Percentiles rank a stretch among this genome's conserved stretches.
phyloP scores from a whole-genome alignment of 2,113 vertebrate genomes.

The Hippoglossus stenolepis region DNA sequence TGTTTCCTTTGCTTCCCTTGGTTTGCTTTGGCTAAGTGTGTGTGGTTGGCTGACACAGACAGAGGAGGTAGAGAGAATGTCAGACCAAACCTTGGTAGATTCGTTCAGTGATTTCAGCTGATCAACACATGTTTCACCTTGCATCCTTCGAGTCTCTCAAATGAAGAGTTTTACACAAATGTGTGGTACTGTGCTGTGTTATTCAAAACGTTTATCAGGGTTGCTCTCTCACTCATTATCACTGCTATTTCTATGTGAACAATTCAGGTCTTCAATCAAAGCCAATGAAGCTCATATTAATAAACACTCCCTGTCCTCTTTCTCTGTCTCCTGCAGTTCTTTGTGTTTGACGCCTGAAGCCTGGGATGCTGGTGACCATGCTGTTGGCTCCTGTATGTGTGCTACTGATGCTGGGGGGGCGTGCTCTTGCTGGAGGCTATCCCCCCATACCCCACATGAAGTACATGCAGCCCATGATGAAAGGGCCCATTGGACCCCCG shows the following conservation, averaged over 20 bases:
- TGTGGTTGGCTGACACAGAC: not conserved
- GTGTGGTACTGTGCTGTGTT: not conserved
- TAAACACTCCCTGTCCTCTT: not conserved
- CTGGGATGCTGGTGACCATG: slow-evolving; percentile 73
- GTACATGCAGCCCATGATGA: slow-evolving; percentile 98
- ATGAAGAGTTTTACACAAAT: not conserved
- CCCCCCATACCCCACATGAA: slow-evolving; percentile 89
- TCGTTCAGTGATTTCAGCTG: no score
- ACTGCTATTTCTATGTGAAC: not conserved
- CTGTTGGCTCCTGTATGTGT: slow-evolving; percentile 75
- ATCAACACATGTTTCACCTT: no score
- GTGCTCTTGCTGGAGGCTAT: slow-evolving; percentile 87
- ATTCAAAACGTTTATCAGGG: not conserved
- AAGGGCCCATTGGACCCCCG: slow-evolving; percentile 95
- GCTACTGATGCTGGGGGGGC: slow-evolving; percentile 80
- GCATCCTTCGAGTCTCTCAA: no score
- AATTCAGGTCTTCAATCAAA: not conserved
- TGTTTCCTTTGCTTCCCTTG: no score
- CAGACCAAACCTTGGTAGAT: no score
- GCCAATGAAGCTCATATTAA: not conserved
- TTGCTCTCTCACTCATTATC: not conserved
- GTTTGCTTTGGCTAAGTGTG: not conserved
- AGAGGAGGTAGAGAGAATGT: not conserved
- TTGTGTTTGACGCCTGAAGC: slow-evolving; percentile 60
- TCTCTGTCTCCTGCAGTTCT: slow-evolving; percentile 54